Evolutionary conservation across 2,113 vertebrate genomes (phyloP), one percentile per base, ranked within the genome.

Genomic region (Chroicocephalus ridibundus): DNA sequence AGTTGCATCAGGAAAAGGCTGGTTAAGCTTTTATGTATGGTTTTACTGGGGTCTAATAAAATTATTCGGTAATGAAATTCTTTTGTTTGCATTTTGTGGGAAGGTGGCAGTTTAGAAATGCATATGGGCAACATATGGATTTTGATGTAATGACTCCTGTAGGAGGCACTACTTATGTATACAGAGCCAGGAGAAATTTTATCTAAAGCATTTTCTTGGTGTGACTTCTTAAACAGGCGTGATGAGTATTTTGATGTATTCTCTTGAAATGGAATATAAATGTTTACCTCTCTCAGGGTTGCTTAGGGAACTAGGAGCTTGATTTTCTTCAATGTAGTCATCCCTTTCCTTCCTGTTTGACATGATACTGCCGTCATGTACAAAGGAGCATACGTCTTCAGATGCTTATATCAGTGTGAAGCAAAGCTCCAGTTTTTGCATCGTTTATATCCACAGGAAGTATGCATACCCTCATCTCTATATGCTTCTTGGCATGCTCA

Each of bases 211-310:
- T 61, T 79, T 71, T 25, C 19, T n/a, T 32, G 5, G 8, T 24
- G 40, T 61, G 16, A 5, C 5, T 77, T 47, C 55, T 65, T 11
- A 6, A 12, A 27, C 1, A 1, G 26, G 18, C 0, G 1, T 27
- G 29, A 19, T 12, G 32, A 64, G 6, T 40, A 18, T 65, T 91
- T 83, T n/a, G 15, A 32, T 61, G 9, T 29, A 1, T 34, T 80
- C 20, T 60, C 52, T 61, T 71, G 40, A 92, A 70, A 72, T 2
- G 1, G 13, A 62, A 68, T 13, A 68, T 13, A 44, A 44, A 20
- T 0, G 2, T 49, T 61, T 76, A 42, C 14, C 7, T 36, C 12
- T 72, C 34, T 51, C 3, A 15, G 17, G 17, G 4, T 47, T 55
- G 3, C 47, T 66, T 34, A 54, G 22, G 32, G 15, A 47, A 14